Percentiles rank a stretch among this genome's conserved stretches.
These are phyloP conservation scores for Saccostrea cuccullata DNA, from an alignment of 1,140 invertebrate species.

Conservation along the genomic window DNA sequence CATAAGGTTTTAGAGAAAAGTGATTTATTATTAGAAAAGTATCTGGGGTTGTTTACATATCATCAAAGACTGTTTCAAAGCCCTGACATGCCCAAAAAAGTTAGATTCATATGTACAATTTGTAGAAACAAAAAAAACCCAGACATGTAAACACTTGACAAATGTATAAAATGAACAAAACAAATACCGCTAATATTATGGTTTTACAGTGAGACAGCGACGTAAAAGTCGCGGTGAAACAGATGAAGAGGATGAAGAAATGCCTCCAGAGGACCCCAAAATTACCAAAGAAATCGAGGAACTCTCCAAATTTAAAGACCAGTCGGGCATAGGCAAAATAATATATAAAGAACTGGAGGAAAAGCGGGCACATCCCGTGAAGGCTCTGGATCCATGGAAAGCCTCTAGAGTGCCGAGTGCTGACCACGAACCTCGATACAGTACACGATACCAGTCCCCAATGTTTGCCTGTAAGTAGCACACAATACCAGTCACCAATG, in stretches of 20 bases:
- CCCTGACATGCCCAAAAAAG: no score
- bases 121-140: no score
- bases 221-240: constrained; percentile 84
- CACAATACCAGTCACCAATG: no score
- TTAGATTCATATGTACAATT: no score
- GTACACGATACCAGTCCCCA: constrained; percentile 96
- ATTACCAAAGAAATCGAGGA: constrained; percentile 78
- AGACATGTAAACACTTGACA: no score
- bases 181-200: not conserved
- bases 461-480: constrained; percentile 92
- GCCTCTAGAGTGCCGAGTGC: constrained; percentile 97
- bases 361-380: constrained; percentile 90
- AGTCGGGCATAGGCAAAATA: constrained; percentile 77
- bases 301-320: constrained; percentile 79
- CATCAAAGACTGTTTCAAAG: no score
- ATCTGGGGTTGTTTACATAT: no score
- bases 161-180: no score
- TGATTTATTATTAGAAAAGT: no score
- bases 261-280: constrained; percentile 77
- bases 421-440: constrained; percentile 90
- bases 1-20: constrained; percentile 63
- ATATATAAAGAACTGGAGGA: constrained; percentile 84
- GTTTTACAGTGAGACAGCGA: constrained; percentile 67
- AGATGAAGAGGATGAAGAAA: constrained; percentile 85
- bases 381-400: constrained; percentile 93